These are phyloP conservation scores for Drosophila neonasuta DNA, from an alignment of 2,888 invertebrate genomes.

Conservation along the genomic window DNA sequence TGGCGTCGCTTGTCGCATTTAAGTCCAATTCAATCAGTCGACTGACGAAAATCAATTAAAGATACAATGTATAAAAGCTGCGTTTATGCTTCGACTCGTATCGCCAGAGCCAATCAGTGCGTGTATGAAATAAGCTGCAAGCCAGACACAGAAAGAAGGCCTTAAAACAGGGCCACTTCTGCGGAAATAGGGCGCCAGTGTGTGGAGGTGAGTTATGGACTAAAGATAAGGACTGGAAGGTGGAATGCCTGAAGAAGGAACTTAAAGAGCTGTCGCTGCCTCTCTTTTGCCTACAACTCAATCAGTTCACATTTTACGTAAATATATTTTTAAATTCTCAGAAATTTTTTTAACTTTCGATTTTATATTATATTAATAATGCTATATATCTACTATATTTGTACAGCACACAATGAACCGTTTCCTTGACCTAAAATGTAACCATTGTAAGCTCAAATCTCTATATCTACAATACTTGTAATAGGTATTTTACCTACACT, in stretches of 20 bases:
- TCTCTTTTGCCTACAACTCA: not conserved
- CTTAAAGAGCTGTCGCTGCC: not conserved
- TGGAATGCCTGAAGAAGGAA: not conserved
- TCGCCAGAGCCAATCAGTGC: slow-evolving; percentile 38
- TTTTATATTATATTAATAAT: not conserved
- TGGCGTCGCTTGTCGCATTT: slow-evolving; percentile 52
- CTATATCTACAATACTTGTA: not conserved
- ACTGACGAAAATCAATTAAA: slow-evolving; percentile 65
- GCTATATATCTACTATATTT: not conserved
- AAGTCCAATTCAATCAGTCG: slow-evolving; percentile 69
- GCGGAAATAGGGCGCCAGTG: slow-evolving; percentile 15
- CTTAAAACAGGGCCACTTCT: slow-evolving; percentile 12
- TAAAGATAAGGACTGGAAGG: slow-evolving; percentile 1
- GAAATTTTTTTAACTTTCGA: not conserved
- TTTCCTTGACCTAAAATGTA: not conserved
- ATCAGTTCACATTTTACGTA: not conserved
- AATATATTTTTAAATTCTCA: not conserved
- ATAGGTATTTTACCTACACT: not conserved
- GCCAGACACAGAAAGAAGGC: not conserved
- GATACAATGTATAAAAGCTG: slow-evolving; percentile 29
- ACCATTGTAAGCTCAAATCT: not conserved
- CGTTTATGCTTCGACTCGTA: slow-evolving; percentile 29
- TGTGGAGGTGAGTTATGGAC: slow-evolving; percentile 7
- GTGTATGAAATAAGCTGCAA: slow-evolving; percentile 33
- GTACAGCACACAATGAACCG: not conserved